These are phyloP conservation scores for Eupithecia dodoneata DNA, from an alignment of 2,888 invertebrate species.

Conservation along the genomic window DNA sequence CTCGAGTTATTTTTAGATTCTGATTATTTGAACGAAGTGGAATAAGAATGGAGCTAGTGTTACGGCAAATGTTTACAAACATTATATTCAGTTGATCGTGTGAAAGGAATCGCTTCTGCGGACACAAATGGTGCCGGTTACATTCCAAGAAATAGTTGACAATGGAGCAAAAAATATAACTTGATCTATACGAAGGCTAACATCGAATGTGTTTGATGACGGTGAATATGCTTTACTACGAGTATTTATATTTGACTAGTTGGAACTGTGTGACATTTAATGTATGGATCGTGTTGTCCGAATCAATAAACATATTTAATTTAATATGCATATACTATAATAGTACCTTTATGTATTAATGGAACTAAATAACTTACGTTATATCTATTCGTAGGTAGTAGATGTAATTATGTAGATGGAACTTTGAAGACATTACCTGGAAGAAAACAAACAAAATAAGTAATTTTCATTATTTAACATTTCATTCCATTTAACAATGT, in stretches of 20 bases:
- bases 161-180: not conserved
- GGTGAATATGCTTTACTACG: not conserved
- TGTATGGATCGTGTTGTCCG: too few species aligned
- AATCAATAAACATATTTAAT: too few species aligned
- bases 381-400: not conserved
- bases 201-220: not conserved
- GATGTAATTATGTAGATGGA: not conserved
- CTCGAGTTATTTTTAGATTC: conserved; percentile 28
- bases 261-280: too few species aligned
- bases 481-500: too few species aligned
- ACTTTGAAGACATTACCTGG: conserved; percentile 35
- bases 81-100: conserved; percentile 7
- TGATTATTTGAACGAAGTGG: conserved; percentile 18
- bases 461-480: not conserved
- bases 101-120: conserved; percentile 6
- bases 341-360: not conserved
- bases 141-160: not conserved
- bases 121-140: not conserved
- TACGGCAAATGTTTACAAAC: conserved; percentile 21
- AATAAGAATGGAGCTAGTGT: conserved; percentile 14
- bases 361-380: not conserved
- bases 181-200: not conserved
- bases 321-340: not conserved
- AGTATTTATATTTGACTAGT: too few species aligned
- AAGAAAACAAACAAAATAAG: conserved; percentile 17